Evolutionary conservation across 2,797 vertebrate genomes (phyloP), one percentile per base, ranked within the genome.

Genomic region (Microctenopoma steveboyesi): DNA sequence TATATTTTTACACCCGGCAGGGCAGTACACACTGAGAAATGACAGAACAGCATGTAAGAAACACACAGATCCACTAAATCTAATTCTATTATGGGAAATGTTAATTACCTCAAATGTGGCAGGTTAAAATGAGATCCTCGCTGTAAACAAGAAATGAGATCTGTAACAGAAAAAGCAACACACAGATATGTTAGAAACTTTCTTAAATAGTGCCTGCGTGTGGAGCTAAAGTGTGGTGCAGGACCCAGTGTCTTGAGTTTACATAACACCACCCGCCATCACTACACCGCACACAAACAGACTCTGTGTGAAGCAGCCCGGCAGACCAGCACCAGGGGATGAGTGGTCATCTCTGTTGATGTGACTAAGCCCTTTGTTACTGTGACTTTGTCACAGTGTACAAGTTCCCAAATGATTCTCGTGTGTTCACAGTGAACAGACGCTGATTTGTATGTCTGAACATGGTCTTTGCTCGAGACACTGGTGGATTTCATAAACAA

Each of bases 81-180:
- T 0, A 2, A 11, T 9, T 57, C 6, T 30, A 33, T 58, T 25
- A 18, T 4, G 2, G 46, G 42, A 33, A 48, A 62, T 12, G 25
- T 4, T 22, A 13, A 68, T 89, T 81, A 96, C 96, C 92, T 95
- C 69, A 96, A 37, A 3, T 81, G 82, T 45, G 91, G 89, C 14
- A 83, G 84, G 57, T 70, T 90, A 61, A 94, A 96, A 81, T 96
- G 94, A 70, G 94, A 95, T 64, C 96, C 96, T 73, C 93, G 92
- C 76, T 92, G 91, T 86, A 95, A 89, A 88, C 96, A 97, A 73
- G 95, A 95, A 72, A 96, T 89, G 6, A 97, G 86, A 82, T 95
- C 96, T 97, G 87, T 45, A 65, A 82, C 16, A 66, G 43, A 49
- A 82, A 51, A 64, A 2, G 68, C 37, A 70, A 69, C 33, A 76